phyloP scores from a whole-genome alignment of 1,140 invertebrate species.

The Calosoma granatense region DNA sequence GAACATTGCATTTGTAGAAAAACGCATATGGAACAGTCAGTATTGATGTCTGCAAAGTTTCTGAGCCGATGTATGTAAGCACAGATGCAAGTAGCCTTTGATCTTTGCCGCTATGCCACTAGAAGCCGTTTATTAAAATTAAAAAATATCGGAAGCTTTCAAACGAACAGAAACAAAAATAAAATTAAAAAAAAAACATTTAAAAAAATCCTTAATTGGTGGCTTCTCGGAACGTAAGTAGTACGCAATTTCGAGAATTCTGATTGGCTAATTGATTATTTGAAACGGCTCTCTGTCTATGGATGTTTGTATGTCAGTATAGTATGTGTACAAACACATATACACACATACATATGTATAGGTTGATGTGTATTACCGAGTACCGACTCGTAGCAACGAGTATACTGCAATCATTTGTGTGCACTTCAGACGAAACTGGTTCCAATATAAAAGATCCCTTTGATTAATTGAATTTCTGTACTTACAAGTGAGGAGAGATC shows the following conservation, averaged over 20 bases:
- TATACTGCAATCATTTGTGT: neutral
- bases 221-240: conserved; percentile 2
- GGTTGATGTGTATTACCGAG: neutral
- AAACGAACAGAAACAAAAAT: too few species aligned
- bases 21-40: too few species aligned
- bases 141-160: too few species aligned
- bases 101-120: too few species aligned
- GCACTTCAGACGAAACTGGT: neutral
- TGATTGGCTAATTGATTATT: conserved; percentile 9
- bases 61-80: too few species aligned
- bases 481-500: neutral
- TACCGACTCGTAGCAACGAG: neutral
- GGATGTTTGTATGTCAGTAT: neutral
- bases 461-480: neutral
- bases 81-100: too few species aligned
- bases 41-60: too few species aligned
- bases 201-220: conserved; percentile 2
- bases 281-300: neutral
- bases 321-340: too few species aligned
- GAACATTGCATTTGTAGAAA: too few species aligned
- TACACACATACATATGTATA: too few species aligned
- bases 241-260: conserved; percentile 6
- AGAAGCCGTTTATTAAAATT: too few species aligned
- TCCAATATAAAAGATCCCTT: neutral
- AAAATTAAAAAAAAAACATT: too few species aligned